phyloP scores from a whole-genome alignment of 2,888 invertebrate species.

The Stenichneumon culpator region DNA sequence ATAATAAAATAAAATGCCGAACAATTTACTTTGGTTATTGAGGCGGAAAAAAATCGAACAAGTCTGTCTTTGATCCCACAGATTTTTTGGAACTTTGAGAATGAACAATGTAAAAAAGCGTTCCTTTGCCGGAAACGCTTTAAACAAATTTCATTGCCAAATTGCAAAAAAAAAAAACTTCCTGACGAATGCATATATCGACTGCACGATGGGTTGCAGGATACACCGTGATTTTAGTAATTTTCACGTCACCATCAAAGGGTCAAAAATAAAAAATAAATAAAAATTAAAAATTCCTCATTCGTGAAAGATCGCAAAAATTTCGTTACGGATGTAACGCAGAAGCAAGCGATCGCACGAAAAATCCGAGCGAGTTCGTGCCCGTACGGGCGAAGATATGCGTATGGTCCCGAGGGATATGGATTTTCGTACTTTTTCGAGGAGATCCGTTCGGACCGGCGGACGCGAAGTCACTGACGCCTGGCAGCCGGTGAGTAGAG shows the following conservation, averaged over 20 bases:
- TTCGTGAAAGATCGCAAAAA: neutral
- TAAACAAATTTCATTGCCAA: too few species aligned
- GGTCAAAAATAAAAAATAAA: neutral
- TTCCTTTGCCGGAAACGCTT: too few species aligned
- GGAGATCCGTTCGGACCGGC: conserved; percentile 82
- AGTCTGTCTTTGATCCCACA: neutral
- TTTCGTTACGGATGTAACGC: neutral
- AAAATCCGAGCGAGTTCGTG: neutral
- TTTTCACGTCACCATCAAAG: neutral
- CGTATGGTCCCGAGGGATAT: neutral
- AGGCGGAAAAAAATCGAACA: neutral
- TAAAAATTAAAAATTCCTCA: neutral
- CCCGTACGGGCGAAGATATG: neutral
- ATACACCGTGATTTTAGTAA: neutral
- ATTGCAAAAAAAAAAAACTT: too few species aligned
- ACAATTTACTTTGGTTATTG: neutral
- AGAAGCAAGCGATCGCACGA: neutral
- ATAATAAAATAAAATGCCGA: neutral
- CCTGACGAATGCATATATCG: too few species aligned
- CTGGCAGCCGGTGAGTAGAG: conserved; percentile 80
- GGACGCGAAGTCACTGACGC: conserved; percentile 85
- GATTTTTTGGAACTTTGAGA: too few species aligned
- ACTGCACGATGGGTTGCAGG: too few species aligned
- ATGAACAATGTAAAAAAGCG: too few species aligned
- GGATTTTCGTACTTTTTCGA: conserved; percentile 67